A percentile compares a stretch with the other conserved stretches of the same genome.
Evolutionary conservation across 2,113 vertebrate genomes (phyloP).

Genomic region (Seriola quinqueradiata): DNA sequence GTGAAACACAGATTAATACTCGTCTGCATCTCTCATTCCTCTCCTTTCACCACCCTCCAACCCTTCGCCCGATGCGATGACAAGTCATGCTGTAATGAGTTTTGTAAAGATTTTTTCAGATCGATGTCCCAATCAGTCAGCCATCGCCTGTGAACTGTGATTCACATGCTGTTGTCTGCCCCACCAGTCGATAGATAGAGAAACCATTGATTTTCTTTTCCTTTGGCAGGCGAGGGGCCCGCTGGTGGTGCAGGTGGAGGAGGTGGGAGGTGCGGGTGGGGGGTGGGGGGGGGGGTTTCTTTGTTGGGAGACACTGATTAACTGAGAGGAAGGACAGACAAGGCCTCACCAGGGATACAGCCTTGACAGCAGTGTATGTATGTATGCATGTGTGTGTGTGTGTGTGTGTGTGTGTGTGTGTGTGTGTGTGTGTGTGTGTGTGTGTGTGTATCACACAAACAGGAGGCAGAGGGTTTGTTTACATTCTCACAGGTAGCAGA

Average conservation of each 20-base stretch:
- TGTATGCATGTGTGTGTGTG: not conserved
- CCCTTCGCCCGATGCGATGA: slow-evolving; percentile 61
- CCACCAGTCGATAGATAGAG: slow-evolving; percentile 74
- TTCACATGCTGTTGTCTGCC: slow-evolving; percentile 76
- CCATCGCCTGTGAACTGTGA: slow-evolving; percentile 72
- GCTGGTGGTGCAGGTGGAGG: slow-evolving; percentile 26
- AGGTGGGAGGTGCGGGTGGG: not conserved
- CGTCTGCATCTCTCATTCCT: slow-evolving; percentile 45
- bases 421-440: slow-evolving; percentile 17
- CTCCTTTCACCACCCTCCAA: not conserved
- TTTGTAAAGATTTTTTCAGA: slow-evolving; percentile 84
- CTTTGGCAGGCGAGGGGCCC: slow-evolving; percentile 32
- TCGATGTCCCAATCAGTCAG: slow-evolving; percentile 83
- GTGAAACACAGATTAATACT: slow-evolving; percentile 64
- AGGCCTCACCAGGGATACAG: slow-evolving; percentile 54
- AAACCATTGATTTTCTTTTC: slow-evolving; percentile 77
- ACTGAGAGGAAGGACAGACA: slow-evolving; percentile 65
- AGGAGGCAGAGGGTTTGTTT: slow-evolving; percentile 57
- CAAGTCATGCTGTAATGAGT: slow-evolving; percentile 83
- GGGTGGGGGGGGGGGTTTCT: not conserved
- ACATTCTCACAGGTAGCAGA: slow-evolving; percentile 68
- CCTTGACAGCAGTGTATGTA: slow-evolving; percentile 49
- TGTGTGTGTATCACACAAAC: slow-evolving; percentile 28
- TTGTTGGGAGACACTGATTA: slow-evolving; percentile 77
- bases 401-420: slow-evolving; percentile 20